Evolutionary conservation across 1,140 invertebrate species (phyloP), one percentile per base, ranked within the genome.

Genomic region (Pantala flavescens): DNA sequence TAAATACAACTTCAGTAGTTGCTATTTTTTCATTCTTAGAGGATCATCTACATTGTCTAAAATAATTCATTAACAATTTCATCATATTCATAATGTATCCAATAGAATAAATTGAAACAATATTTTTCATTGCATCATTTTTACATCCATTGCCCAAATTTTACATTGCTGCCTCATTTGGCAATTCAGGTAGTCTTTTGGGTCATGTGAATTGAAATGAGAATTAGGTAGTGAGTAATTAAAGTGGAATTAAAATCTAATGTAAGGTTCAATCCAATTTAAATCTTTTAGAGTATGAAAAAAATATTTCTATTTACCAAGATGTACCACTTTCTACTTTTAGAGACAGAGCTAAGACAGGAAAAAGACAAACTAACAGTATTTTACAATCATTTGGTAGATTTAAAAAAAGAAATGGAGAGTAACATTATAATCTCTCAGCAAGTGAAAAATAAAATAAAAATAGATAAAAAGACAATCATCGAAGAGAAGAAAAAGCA

Each of bases 401-500:
- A 63, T 21, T 63, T 16, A 21, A 63, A 63, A 63, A 63, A 63
- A 5, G 49, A 63, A 63, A 63, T 63, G 49, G 49, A 63, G n/a
- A 63, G 49, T 21, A 63, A 63, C n/a, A 63, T 63, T 7, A 63
- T 63, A 7, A 21, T 63, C 12, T 63, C 49, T 63, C 49, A 63
- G n/a, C 14, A 63, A 63, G 49, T 63, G 3, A 63, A 63, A 63
- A 63, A 63, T 21, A 63, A 63, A 63, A 63, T 19, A 21, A 12
- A 63, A 12, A 5, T 12, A 7, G 49, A 63, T 63, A 63, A 76
- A 79, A 77, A 63, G 70, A 77, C 24, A 76, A 76, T 55, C 76
- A 78, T 43, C 10, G 63, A 16, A 77, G 78, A 9, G 78, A 78
- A 73, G 76, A 78, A 73, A 74, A 74, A 71, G 76, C 36, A 12